Evolutionary conservation across 2,888 invertebrate species (phyloP).

Genomic region (Hyposoter dolosus): DNA sequence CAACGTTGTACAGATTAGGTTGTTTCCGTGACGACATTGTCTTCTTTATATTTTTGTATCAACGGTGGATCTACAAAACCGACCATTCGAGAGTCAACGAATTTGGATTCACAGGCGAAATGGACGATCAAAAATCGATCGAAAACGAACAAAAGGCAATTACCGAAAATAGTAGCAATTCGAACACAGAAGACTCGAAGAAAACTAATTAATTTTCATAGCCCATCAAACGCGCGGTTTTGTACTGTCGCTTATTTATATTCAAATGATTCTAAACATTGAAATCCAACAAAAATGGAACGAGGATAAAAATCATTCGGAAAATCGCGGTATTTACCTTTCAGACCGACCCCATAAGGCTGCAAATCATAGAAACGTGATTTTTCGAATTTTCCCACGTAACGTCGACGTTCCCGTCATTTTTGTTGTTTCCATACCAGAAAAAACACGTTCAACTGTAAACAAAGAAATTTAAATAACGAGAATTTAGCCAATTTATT

Average conservation of each 20-base stretch:
- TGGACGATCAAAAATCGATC: constrained; percentile 87
- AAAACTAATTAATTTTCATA: constrained; percentile 77
- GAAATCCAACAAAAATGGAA: constrained; percentile 52
- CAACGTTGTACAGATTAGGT: constrained; percentile 98
- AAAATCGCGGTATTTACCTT: constrained; percentile 60
- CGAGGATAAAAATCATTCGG: constrained; percentile 4
- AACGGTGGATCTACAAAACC: constrained; percentile 99
- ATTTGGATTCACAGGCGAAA: constrained; percentile 98
- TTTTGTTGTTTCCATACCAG: constrained; percentile 15
- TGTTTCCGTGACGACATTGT: constrained; percentile 99
- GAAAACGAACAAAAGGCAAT: constrained; percentile 69
- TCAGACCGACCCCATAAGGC: constrained; percentile 12
- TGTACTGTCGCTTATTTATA: constrained; percentile 24
- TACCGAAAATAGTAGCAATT: constrained; percentile 46
- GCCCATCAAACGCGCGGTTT: neutral
- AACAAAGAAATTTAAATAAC: neutral
- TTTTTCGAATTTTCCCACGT: neutral
- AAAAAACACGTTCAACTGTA: neutral
- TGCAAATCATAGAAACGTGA: neutral
- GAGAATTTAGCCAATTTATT: neutral
- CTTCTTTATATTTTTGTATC: constrained; percentile 99
- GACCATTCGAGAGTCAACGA: constrained; percentile 98
- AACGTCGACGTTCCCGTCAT: neutral
- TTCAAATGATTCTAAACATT: constrained; percentile 70
- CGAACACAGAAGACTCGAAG: constrained; percentile 71